phyloP scores from a whole-genome alignment of 2,888 invertebrate genomes.

The Tachina fera region DNA sequence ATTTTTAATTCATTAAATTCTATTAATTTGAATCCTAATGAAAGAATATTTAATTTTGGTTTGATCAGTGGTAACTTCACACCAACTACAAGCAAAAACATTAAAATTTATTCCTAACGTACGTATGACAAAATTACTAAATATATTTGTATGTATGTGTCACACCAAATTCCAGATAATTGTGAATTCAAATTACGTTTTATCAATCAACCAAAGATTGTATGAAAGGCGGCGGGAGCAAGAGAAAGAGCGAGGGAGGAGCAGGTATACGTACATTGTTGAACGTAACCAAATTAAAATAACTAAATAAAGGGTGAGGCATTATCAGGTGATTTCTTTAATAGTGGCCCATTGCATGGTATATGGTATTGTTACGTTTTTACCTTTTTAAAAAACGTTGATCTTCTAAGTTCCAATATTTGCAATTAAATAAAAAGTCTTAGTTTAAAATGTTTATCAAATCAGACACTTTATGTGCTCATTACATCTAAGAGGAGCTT shows the following conservation, averaged over 20 bases:
- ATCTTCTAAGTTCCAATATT: too few species aligned
- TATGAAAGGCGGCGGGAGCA: neutral
- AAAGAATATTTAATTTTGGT: slow-evolving; percentile 29
- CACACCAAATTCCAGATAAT: slow-evolving; percentile 42
- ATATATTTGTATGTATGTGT: slow-evolving; percentile 39
- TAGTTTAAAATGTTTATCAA: too few species aligned
- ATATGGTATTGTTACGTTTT: neutral
- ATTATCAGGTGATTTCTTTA: neutral
- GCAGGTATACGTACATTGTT: slow-evolving; percentile 9
- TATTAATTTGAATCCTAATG: neutral
- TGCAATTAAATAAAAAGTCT: too few species aligned
- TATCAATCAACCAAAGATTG: slow-evolving; percentile 57
- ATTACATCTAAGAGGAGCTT: too few species aligned
- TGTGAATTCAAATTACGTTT: slow-evolving; percentile 68
- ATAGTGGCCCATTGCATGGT: too few species aligned
- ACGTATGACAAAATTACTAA: slow-evolving; percentile 1
- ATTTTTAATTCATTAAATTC: neutral
- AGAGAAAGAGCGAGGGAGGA: neutral
- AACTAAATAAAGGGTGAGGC: neutral
- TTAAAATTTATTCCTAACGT: slow-evolving; percentile 24
- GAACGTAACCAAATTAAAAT: slow-evolving; percentile 31
- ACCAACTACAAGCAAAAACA: slow-evolving; percentile 33
- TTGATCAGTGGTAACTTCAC: slow-evolving; percentile 50
- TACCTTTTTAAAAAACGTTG: neutral
- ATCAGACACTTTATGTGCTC: too few species aligned